phyloP scores from a whole-genome alignment of 2,797 vertebrate genomes.

The Alectoris magna region DNA sequence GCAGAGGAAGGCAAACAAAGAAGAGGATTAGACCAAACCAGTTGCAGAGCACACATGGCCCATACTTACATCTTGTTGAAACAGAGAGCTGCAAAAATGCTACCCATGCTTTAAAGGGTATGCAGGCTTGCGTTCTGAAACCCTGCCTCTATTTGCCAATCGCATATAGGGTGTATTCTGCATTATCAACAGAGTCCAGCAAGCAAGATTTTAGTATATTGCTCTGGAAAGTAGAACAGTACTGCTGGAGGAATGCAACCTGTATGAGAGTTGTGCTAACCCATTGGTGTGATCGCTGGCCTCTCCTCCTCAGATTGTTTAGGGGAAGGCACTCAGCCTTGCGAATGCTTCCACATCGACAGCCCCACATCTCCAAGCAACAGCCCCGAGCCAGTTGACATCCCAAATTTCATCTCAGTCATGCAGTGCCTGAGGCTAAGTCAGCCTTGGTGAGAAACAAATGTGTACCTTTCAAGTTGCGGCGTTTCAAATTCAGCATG shows the following conservation, averaged over 20 bases:
- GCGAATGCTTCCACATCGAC: not conserved
- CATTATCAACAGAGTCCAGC: not conserved
- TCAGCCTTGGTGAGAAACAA: not conserved
- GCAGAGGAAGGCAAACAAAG: not conserved
- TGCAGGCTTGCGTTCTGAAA: not conserved
- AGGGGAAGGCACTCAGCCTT: not conserved
- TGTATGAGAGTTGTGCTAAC: not conserved
- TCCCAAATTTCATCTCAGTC: not conserved
- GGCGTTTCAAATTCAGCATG: rapidly evolving
- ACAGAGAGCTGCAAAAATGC: not conserved
- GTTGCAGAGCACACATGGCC: not conserved
- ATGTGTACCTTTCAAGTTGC: not conserved
- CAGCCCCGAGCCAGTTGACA: not conserved
- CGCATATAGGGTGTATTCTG: not conserved
- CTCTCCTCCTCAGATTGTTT: not conserved
- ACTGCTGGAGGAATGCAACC: not conserved
- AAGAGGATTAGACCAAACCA: constrained; percentile 22
- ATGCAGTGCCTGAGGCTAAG: not conserved
- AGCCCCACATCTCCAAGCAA: not conserved
- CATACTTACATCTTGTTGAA: constrained; percentile 4
- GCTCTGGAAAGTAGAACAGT: not conserved
- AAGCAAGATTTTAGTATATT: constrained; percentile 19
- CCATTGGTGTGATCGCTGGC: rapidly evolving
- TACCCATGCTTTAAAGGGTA: not conserved
- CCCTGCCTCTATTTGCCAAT: not conserved